Conservation (phyloP, 2,113 vertebrate species). For the Hydrolagus affinis region DNA sequence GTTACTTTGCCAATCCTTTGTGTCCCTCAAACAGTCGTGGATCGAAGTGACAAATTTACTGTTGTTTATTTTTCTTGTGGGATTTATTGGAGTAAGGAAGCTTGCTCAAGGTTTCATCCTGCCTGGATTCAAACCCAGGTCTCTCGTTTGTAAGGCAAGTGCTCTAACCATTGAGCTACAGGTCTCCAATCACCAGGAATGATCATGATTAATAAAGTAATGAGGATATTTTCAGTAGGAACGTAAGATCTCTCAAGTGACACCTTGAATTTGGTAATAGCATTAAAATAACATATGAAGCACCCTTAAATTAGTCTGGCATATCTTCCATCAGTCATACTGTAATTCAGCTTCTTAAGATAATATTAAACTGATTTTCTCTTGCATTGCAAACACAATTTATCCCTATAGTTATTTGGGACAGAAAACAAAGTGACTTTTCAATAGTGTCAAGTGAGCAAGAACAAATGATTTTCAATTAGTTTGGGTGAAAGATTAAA, state of each 20-base stretch:
- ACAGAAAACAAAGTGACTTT: not conserved
- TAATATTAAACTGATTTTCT: not conserved
- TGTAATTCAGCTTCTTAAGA: conserved; percentile 6
- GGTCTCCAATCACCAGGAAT: not conserved
- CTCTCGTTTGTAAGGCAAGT: no score
- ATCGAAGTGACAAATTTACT: no score
- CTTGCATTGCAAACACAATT: not conserved
- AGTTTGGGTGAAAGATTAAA: conserved; percentile 43
- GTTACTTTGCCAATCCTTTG: no score
- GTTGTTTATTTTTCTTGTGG: no score
- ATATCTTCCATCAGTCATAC: not conserved
- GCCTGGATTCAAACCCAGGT: no score
- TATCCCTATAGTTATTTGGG: not conserved
- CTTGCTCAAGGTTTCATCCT: no score
- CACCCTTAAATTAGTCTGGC: not conserved
- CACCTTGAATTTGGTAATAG: not conserved
- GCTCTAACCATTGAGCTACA: no score
- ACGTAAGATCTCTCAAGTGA: not conserved
- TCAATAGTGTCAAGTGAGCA: conserved; percentile 20
- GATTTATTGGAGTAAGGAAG: no score
- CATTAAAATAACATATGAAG: not conserved
- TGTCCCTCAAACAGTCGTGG: no score
- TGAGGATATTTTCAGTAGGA: not conserved
- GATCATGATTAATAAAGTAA: conserved; percentile 1
- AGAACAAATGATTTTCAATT: conserved; percentile 55